Evolutionary conservation across 2,113 vertebrate species (phyloP).

Genomic region (Rhinolophus ferrumequinum): DNA sequence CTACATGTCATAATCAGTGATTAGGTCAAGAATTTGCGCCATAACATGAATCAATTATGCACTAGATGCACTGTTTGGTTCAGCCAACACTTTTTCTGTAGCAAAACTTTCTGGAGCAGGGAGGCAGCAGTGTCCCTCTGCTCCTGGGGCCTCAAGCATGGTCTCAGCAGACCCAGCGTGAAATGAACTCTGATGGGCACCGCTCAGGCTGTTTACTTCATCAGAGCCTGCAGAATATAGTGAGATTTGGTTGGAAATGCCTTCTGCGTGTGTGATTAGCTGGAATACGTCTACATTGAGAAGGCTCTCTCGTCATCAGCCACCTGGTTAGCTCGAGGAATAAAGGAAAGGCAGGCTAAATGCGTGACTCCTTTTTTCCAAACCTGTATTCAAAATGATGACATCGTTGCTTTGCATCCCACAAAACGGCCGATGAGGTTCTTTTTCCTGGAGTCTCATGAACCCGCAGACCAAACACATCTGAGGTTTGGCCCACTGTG

Average conservation of each 20-base stretch:
- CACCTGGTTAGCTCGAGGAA: background rate
- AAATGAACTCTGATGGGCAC: background rate
- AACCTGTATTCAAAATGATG: background rate
- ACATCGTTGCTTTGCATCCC: background rate
- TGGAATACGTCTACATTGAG: background rate
- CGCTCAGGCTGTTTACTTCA: no score
- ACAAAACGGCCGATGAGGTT: no score
- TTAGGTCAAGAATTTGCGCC: background rate
- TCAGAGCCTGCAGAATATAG: no score
- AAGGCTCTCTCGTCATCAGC: background rate
- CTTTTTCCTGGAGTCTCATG: background rate
- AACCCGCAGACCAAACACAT: fast-evolving
- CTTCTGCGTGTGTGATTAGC: fast-evolving
- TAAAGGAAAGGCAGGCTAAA: background rate
- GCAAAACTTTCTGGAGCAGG: background rate
- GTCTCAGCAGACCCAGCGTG: background rate
- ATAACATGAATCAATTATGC: background rate
- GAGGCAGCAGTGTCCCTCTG: background rate
- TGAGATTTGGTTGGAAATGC: background rate
- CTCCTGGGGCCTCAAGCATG: no score
- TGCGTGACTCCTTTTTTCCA: background rate
- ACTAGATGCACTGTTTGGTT: background rate
- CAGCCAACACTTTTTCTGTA: background rate
- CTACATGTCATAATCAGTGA: no score
- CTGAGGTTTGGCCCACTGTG: fast-evolving